A percentile compares a stretch with the other conserved stretches of the same genome.
Evolutionary conservation across 2,113 vertebrate species (phyloP).

Genomic region (Cairina moschata): DNA sequence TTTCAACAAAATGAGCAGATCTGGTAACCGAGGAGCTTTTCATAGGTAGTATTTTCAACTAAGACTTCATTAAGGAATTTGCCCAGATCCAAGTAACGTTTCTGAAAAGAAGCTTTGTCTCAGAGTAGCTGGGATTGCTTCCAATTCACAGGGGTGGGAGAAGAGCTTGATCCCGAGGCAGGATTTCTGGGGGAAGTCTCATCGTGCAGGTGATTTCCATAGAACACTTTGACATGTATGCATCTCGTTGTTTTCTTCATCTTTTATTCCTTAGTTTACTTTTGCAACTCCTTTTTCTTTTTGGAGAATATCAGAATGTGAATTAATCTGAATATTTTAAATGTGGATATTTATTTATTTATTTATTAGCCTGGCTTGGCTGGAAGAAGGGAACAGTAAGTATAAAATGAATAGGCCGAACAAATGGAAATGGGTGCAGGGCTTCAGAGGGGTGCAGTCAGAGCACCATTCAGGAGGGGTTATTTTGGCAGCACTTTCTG

Average conservation of each 20-base stretch:
- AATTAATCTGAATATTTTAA: background rate
- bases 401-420: background rate
- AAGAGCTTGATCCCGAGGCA: background rate
- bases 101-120: background rate
- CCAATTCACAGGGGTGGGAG: accelerated
- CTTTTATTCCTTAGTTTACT: background rate
- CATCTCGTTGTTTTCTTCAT: background rate
- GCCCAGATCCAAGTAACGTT: accelerated
- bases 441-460: background rate
- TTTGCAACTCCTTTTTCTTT: background rate
- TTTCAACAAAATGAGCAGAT: background rate
- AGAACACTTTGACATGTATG: background rate
- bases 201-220: background rate
- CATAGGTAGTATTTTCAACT: background rate
- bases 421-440: background rate
- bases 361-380: background rate
- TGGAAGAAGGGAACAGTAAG: background rate
- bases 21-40: background rate
- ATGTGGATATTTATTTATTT: background rate
- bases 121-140: background rate
- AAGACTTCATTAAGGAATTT: background rate
- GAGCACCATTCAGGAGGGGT: no score
- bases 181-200: background rate
- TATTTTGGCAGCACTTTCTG: no score
- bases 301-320: background rate